These are phyloP conservation scores for Dorcus hopei DNA, from an alignment of 2,888 invertebrate species.

Conservation along the genomic window DNA sequence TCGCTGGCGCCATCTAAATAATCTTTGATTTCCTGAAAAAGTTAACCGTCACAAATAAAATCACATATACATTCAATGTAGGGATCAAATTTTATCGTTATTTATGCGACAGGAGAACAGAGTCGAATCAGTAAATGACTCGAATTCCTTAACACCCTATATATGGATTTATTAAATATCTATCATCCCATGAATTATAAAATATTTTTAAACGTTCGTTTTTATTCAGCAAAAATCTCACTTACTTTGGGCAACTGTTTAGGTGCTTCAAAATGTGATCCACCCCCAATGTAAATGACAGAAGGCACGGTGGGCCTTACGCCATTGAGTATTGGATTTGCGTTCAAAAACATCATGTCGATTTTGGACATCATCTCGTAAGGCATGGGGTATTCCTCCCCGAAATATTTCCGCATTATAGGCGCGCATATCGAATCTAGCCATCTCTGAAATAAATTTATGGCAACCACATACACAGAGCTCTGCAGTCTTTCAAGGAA, in stretches of 20 bases:
- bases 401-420: conserved; percentile 33
- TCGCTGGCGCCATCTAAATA: conserved; percentile 40
- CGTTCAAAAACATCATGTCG: conserved; percentile 38
- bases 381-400: conserved; percentile 39
- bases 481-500: conserved; percentile 43
- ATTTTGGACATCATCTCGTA: conserved; percentile 38
- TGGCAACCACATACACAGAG: conserved; percentile 33
- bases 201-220: too few relatives aligned
- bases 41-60: too few relatives aligned
- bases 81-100: too few relatives aligned
- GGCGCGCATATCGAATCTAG: neutral
- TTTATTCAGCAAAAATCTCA: neutral
- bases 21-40: conserved; percentile 39
- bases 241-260: conserved; percentile 38
- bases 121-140: too few relatives aligned
- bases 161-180: too few relatives aligned
- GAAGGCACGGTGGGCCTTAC: conserved; percentile 39
- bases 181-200: too few relatives aligned
- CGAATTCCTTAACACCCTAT: too few relatives aligned
- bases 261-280: conserved; percentile 33
- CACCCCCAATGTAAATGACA: conserved; percentile 33
- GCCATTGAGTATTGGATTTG: conserved; percentile 38
- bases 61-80: too few relatives aligned
- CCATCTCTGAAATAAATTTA: neutral
- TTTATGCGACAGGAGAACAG: too few relatives aligned